Evolutionary conservation across 2,113 vertebrate genomes (phyloP), one percentile per base, ranked within the genome.

Genomic region (Elephantulus edwardii): DNA sequence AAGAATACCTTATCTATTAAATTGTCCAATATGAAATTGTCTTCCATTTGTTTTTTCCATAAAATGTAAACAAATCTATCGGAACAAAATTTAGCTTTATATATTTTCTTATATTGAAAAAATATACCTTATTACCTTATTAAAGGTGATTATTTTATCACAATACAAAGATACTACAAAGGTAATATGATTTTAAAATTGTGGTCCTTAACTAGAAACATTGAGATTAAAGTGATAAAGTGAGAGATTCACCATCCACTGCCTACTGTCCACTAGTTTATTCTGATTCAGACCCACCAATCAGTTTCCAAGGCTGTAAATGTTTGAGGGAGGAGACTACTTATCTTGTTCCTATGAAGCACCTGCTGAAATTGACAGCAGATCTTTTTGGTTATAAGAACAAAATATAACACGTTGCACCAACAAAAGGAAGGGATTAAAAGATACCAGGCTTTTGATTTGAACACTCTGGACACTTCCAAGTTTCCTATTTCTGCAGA

Each of bases 21-120:
- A 46, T 2, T 19, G 6, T 28, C 30, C 20, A 30, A 42, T 38
- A 48, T 8, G 10, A 77, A 30, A 6, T 35, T 38, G n/a, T 19
- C 19, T 48, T 48, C 17, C 26, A 28, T 7, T 44, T 50, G 33
- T 8, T 42, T 1, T 22, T 20, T 64, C n/a, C 2, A 24, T 7
- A 74, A 68, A 79, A 50, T 33, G 17, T n/a, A 76, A 50, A 66
- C 8, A 30, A 71, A n/a, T 28, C 40, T 79, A 24, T 8, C 42
- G n/a, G 12, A 72, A 86, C 70, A 83, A 86, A 40, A 70, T 28
- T 64, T 40, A 76, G 44, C 38, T 76, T 30, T 33, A 54, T 33
- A 38, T 71, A 10, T 93, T 76, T 91, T 48, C 19, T 81, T 8
- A 14, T 35, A 33, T 33, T 82, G 79, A 93, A 85, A 78, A 92